Percentiles rank a stretch among this genome's conserved stretches.
These are phyloP conservation scores for Lutjanus erythropterus DNA, from an alignment of 2,113 vertebrate genomes.

Conservation along the genomic window DNA sequence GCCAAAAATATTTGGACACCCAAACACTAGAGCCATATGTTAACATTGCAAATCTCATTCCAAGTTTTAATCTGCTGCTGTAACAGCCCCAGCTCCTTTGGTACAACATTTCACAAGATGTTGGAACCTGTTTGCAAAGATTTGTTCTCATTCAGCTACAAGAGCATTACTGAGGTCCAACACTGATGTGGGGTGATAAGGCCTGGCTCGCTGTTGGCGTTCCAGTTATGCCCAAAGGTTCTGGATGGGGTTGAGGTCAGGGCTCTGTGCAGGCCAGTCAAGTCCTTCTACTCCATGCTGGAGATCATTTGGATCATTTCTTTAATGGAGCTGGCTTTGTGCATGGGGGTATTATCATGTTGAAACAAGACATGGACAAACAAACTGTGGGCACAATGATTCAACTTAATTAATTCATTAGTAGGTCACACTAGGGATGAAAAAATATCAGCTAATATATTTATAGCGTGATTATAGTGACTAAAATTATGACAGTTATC, in stretches of 20 bases:
- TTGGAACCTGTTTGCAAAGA: not conserved
- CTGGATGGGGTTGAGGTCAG: not conserved
- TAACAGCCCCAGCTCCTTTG: not conserved
- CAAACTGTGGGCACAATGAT: not conserved
- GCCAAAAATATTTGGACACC: not conserved
- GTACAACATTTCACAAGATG: not conserved
- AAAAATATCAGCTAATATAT: too few relatives aligned
- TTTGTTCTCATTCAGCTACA: not conserved
- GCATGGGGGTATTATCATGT: too few relatives aligned
- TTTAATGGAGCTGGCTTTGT: not conserved
- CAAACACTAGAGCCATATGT: not conserved
- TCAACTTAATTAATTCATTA: too few relatives aligned
- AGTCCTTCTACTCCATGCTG: not conserved
- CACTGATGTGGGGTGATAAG: not conserved
- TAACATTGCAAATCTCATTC: not conserved
- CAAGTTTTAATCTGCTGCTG: not conserved
- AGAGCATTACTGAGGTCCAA: not conserved
- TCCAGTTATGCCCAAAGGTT: not conserved
- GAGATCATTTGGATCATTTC: not conserved
- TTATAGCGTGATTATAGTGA: too few relatives aligned
- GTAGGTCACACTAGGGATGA: too few relatives aligned
- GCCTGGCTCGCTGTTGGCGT: too few relatives aligned
- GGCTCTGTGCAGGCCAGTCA: not conserved
- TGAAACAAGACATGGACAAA: not conserved
- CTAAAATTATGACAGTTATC: too few relatives aligned